These are phyloP conservation scores for Tricholauxania praeusta DNA, from an alignment of 2,888 invertebrate species.

Conservation along the genomic window DNA sequence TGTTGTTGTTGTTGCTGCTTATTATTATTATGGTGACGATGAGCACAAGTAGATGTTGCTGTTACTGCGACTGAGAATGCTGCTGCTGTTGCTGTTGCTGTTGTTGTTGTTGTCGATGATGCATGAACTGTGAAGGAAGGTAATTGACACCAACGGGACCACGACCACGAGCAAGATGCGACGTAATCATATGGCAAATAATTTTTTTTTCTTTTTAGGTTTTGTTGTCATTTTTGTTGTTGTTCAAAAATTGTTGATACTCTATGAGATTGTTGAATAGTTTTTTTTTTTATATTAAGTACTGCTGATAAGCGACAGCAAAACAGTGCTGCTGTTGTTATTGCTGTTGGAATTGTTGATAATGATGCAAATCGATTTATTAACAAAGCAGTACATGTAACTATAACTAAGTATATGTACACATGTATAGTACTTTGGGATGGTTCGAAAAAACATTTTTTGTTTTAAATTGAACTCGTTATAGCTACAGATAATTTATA, in stretches of 20 bases:
- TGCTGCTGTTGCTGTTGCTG: not conserved
- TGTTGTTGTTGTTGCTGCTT: not conserved
- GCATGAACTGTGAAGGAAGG: conserved; percentile 20
- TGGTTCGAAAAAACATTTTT: not conserved
- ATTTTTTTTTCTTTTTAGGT: not conserved
- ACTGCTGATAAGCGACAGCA: not conserved
- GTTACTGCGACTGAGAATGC: not conserved
- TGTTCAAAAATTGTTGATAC: not conserved
- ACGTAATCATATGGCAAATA: not conserved
- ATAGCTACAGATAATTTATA: no score
- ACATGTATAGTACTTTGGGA: no score
- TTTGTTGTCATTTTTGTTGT: not conserved
- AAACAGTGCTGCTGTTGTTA: not conserved
- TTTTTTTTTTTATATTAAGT: not conserved
- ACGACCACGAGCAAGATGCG: conserved; percentile 3
- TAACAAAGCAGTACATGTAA: not conserved
- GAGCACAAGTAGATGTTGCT: not conserved
- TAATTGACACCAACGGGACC: conserved; percentile 15
- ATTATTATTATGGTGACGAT: conserved; percentile 7
- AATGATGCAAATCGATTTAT: conserved; percentile 5
- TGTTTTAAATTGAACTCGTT: not conserved
- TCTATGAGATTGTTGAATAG: not conserved
- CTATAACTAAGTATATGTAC: no score
- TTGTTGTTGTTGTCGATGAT: conserved; percentile 11
- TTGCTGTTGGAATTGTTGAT: not conserved